Percentiles rank a stretch among this genome's conserved stretches.
phyloP scores from a whole-genome alignment of 2,888 invertebrate species.

The Hydraecia micacea region DNA sequence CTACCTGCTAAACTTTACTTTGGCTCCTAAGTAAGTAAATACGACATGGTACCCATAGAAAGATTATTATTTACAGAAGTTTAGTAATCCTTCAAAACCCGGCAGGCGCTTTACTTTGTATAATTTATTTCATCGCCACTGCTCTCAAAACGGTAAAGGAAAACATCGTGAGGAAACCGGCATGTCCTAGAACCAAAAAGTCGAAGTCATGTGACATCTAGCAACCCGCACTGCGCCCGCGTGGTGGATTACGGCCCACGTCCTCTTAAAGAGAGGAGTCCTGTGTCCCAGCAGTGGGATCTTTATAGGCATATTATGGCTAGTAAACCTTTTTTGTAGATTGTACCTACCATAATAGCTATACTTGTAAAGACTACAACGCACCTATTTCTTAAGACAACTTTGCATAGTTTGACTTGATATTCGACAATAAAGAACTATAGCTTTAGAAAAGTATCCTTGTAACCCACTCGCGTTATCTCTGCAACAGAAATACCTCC shows the following conservation, averaged over 20 bases:
- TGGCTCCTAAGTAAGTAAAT: background rate
- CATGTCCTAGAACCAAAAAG: background rate
- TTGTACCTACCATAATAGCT: background rate
- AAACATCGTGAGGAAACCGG: background rate
- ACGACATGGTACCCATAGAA: background rate
- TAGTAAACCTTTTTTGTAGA: background rate
- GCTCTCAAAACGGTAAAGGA: background rate
- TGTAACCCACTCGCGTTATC: background rate
- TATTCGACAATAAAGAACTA: background rate
- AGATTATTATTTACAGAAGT: background rate
- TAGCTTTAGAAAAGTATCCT: background rate
- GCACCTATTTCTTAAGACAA: background rate
- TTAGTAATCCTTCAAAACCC: background rate
- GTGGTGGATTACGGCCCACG: background rate
- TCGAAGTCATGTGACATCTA: background rate
- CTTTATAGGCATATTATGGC: background rate
- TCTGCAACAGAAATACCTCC: background rate
- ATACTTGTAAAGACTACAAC: background rate
- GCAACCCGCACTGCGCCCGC: background rate
- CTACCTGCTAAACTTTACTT: constrained; percentile 14
- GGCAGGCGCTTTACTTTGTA: background rate
- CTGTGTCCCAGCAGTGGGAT: background rate
- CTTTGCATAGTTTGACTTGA: background rate
- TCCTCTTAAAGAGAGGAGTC: background rate
- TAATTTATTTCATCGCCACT: background rate